Conservation (phyloP, 2,113 vertebrate genomes). For the Sebastes schlegelii region DNA sequence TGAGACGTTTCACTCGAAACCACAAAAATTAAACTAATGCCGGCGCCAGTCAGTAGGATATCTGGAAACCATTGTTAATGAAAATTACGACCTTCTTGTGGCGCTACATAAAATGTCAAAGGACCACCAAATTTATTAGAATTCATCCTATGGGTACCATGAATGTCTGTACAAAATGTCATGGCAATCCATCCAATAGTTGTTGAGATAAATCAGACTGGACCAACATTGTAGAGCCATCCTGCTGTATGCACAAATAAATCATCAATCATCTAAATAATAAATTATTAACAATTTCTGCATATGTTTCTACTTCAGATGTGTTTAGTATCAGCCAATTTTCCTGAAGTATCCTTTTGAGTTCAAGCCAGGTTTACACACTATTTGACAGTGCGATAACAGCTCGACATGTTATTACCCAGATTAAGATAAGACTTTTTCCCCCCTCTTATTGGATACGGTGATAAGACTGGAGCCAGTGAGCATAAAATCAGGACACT, state of each 20-base stretch:
- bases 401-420: slow-evolving; percentile 31
- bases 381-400: slow-evolving; percentile 38
- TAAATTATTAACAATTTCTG: neutral
- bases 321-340: neutral
- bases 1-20: neutral
- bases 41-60: neutral
- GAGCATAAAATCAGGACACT: slow-evolving; percentile 65
- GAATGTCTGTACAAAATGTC: neutral
- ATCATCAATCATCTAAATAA: neutral
- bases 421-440: slow-evolving; percentile 56
- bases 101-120: neutral
- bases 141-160: neutral
- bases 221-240: neutral
- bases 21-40: neutral
- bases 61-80: neutral
- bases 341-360: slow-evolving; percentile 19
- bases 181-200: neutral
- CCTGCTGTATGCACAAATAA: neutral
- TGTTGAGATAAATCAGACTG: neutral
- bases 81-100: neutral
- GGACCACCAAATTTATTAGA: neutral
- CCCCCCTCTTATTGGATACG: slow-evolving; percentile 25
- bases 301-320: neutral
- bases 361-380: slow-evolving; percentile 24
- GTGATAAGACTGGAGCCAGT: slow-evolving; percentile 61